Evolutionary conservation across 1,140 invertebrate genomes (phyloP), one percentile per base, ranked within the genome.

Genomic region (Eubasilissa regina): DNA sequence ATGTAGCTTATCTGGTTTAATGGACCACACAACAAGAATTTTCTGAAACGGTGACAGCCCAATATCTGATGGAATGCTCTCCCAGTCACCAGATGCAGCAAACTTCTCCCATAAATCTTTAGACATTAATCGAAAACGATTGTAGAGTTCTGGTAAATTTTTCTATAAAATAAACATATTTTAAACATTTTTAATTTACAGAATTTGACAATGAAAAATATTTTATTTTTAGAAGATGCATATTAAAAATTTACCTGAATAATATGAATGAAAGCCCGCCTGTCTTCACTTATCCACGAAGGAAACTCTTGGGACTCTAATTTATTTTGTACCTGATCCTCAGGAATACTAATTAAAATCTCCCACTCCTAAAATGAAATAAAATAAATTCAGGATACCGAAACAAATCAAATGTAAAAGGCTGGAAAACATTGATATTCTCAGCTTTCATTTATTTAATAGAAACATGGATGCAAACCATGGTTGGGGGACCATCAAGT

Each of bases 1-100:
- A 58, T 94, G 91, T 10, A 98, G 87, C 58, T 95, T 87, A 86
- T 98, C 97, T 1, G 97, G 96, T 76, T 95, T 90, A 7, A 97
- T 87, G 0, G 94, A 92, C 89, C 97, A 95, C 12, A 96, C 90
- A 0, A 96, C 84, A 0, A 99, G 86, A n/a, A 98, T 87, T 84
- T 94, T 93, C 85, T 98, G 95, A 85, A 98, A 97, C n/a, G 91
- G 87, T 0, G 92, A 92, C 4, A 95, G 82, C 56, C 89, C 90
- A 53, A 89, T 89, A 35, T 91, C 87, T 0, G 92, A 85, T 0
- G 85, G 87, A 75, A 87, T 85, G 8, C 84, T 83, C 58, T 89
- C 85, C 74, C 85, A 84, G 58, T 80, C 80, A 58, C 80, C 81
- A 8, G 66, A 70, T 19, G 76, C 19, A 83, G 84, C 17, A 87